Evolutionary conservation across 2,888 invertebrate species (phyloP).

Genomic region (Chloroclystis v-ata): DNA sequence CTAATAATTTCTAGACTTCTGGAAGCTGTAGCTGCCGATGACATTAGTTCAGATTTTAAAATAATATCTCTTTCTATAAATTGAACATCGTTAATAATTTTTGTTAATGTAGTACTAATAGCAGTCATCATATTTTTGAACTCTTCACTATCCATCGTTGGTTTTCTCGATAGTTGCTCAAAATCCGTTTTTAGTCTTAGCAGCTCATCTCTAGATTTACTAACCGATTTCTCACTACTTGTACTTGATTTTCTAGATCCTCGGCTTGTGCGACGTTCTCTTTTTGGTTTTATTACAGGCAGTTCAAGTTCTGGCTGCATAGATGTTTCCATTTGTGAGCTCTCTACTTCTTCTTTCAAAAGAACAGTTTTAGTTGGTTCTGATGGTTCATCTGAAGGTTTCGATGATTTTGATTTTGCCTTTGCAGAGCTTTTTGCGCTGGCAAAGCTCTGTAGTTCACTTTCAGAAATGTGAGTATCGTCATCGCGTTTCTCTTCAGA

Average conservation of each 20-base stretch:
- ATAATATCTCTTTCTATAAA: slow-evolving; percentile 82
- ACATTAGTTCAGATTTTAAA: slow-evolving; percentile 81
- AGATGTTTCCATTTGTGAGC: slow-evolving; percentile 19
- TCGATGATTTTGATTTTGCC: slow-evolving; percentile 54
- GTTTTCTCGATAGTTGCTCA: slow-evolving; percentile 25
- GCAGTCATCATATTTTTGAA: slow-evolving; percentile 44
- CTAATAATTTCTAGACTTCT: slow-evolving; percentile 82
- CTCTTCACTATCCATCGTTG: slow-evolving; percentile 39
- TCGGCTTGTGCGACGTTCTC: slow-evolving; percentile 63
- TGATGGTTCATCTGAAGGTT: slow-evolving; percentile 51
- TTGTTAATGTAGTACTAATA: slow-evolving; percentile 54
- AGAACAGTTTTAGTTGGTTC: slow-evolving; percentile 52
- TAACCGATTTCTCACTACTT: slow-evolving; percentile 70
- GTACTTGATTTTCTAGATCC: slow-evolving; percentile 65
- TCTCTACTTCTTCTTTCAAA: slow-evolving; percentile 50
- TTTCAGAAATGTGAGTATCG: slow-evolving; percentile 79
- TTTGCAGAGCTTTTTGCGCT: slow-evolving; percentile 81
- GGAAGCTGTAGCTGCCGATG: slow-evolving; percentile 81
- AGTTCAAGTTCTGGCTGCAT: slow-evolving; percentile 22
- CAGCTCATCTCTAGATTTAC: slow-evolving; percentile 54
- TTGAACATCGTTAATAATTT: slow-evolving; percentile 76
- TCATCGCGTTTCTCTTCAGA: slow-evolving; percentile 79
- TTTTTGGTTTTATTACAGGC: slow-evolving; percentile 41
- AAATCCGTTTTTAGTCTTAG: slow-evolving; percentile 27
- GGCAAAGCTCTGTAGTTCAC: slow-evolving; percentile 81